phyloP scores from a whole-genome alignment of 2,113 vertebrate species.

The Sapayoa aenigma region DNA sequence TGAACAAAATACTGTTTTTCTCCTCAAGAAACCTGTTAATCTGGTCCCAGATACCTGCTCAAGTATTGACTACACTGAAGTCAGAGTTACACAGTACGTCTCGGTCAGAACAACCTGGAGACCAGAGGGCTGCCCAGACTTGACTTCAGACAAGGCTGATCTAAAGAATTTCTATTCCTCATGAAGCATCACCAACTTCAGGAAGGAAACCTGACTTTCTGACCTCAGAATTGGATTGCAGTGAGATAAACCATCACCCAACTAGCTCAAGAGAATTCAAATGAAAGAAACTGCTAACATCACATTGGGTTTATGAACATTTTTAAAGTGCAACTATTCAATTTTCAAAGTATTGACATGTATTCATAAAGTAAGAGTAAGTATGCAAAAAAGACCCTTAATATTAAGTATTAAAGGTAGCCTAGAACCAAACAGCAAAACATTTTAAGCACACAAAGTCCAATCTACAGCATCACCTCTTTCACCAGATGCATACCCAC shows the following conservation, averaged over 20 bases:
- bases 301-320: neutral
- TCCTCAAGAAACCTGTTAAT: neutral
- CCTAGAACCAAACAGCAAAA: neutral
- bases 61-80: neutral
- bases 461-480: fast-evolving
- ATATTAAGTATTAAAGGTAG: neutral
- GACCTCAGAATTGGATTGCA: neutral
- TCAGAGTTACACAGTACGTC: neutral
- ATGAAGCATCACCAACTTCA: neutral
- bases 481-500: neutral
- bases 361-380: neutral
- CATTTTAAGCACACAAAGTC: neutral
- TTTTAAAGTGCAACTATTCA: neutral
- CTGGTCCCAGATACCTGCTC: neutral
- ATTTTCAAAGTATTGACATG: neutral
- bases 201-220: neutral
- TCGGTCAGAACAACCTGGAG: fast-evolving
- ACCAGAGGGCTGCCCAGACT: neutral
- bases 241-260: neutral
- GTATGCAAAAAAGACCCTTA: neutral
- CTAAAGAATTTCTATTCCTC: neutral
- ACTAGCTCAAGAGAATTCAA: neutral
- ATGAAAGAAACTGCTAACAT: neutral
- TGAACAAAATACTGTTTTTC: neutral
- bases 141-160: neutral